Evolutionary conservation across 2,888 invertebrate genomes (phyloP), one percentile per base, ranked within the genome.

Genomic region (Lapara coniferarum): DNA sequence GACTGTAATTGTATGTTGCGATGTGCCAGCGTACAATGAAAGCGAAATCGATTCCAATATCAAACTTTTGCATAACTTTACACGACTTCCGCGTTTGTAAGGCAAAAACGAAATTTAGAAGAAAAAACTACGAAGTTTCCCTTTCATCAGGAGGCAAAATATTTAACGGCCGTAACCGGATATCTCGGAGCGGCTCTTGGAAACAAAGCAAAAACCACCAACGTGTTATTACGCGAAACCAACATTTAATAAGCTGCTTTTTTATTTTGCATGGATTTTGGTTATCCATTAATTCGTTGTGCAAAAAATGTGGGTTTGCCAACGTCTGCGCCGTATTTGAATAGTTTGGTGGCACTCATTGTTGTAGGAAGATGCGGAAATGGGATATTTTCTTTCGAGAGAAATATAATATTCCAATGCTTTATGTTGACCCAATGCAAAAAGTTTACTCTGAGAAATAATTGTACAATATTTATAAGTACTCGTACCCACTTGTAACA

Each of bases 361-460:
- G 94, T 94, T 93, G 85, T 87, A 87, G 85, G 91, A 91, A 93
- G 93, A 94, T 93, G 92, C 94, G 94, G 94, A 94, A 94, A 93
- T 94, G 86, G 92, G 94, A 94, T 94, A 94, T 94, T 94, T 93
- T 94, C 94, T 94, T 93, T 88, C 92, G 87, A 88, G 87, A 88
- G 93, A 86, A 93, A 93, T 92, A 92, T 93, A 89, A 93, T 93
- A 93, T 93, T 90, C 85, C 80, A 77, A 80, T 81, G 89, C 85
- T 90, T 93, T 92, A 90, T 91, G 85, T 89, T 90, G 89, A 89
- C 89, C 89, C 78, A 77, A 77, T 74, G 85, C 85, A 92, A 92
- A 92, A 92, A 90, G 84, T 84, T 85, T 82, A 81, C 73, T 86
- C 80, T 78, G 79, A 79, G 72, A 72, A 80, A 80, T 86, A 79